Base-by-base conservation (phyloP, 2,888 invertebrate genomes). In the Cataglyphis cursor region DNA sequence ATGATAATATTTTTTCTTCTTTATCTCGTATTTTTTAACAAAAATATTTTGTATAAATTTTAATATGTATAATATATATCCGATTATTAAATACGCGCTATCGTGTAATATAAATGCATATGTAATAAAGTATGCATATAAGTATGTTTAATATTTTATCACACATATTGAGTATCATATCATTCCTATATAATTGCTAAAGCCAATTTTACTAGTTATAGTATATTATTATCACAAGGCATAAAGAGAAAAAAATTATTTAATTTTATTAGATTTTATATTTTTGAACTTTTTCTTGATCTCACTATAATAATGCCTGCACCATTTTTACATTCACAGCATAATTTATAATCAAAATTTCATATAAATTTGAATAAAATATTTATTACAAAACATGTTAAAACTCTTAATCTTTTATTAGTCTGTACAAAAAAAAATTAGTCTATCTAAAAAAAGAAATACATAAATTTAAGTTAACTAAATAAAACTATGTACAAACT, bases 241-340 rank as follows among this genome's bases (percentile, higher is more conserved):
- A 21, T 38, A 57, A 57, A 51, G n/a, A 6, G 48, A 51, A 75
- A 66, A 54, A 66, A 12, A 18, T 54, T 9, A 48, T 35, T 65
- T 62, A 31, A 18, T 54, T 65, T 18, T 24, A n/a, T 62, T 15
- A 38, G 12, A 75, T 18, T 35, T 57, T 41, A 72, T 6, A 12
- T 44, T 78, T 68, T 68, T 10, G 0, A 31, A 41, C 0, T 41
- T 76, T 28, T 76, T 66, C 5, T 51, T 54, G 1, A 31, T 44
- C 6, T 44, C 41, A 24, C 35, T 48, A 41, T 28, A 54, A 78
- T 44, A 31, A 78, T 59, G 31, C 21, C n/a, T 28, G 28, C 21
- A 68, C 44, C n/a, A 68, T 78, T 70, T 78, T 78, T 44, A 59
- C 18, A 68, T 68, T 68, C 41, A 44, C 51, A 68, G n/a, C 3